A percentile compares a stretch with the other conserved stretches of the same genome.
Evolutionary conservation across 2,888 invertebrate genomes (phyloP).

Genomic region (Hemithea aestivaria): DNA sequence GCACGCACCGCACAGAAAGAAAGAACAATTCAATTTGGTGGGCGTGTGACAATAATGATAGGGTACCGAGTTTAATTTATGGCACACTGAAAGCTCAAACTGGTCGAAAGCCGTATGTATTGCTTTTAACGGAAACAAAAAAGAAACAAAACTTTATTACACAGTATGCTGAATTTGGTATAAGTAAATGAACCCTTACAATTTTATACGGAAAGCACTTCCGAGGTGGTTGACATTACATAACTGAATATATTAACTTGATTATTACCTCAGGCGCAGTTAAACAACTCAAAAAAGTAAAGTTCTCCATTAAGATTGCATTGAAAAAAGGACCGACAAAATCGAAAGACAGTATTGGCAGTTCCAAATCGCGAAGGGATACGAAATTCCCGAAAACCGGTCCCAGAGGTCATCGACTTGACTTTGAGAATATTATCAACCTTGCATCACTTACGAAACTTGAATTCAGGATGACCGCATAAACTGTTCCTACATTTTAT

Average conservation of each 20-base stretch:
- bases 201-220: constrained; percentile 6
- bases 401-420: constrained; percentile 58
- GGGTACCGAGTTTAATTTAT: too few species aligned
- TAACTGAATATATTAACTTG: constrained; percentile 12
- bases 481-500: constrained; percentile 43
- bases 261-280: constrained; percentile 2
- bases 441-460: constrained; percentile 57
- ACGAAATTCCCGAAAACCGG: constrained; percentile 47
- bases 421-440: constrained; percentile 55
- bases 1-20: background rate
- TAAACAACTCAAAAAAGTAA: constrained; percentile 5
- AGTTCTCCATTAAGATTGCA: constrained; percentile 9
- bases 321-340: constrained; percentile 27
- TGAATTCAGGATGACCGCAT: constrained; percentile 42
- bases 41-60: too few species aligned
- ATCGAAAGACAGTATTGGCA: constrained; percentile 23
- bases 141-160: too few species aligned
- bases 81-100: too few species aligned
- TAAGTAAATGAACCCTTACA: constrained; percentile 9
- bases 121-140: too few species aligned
- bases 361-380: constrained; percentile 35
- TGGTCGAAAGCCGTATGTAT: too few species aligned
- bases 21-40: background rate
- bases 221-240: constrained; percentile 8
- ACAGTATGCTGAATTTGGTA: background rate